Conservation (phyloP, 2,797 vertebrate genomes). For the Mormyrus hasselquistii region DNA sequence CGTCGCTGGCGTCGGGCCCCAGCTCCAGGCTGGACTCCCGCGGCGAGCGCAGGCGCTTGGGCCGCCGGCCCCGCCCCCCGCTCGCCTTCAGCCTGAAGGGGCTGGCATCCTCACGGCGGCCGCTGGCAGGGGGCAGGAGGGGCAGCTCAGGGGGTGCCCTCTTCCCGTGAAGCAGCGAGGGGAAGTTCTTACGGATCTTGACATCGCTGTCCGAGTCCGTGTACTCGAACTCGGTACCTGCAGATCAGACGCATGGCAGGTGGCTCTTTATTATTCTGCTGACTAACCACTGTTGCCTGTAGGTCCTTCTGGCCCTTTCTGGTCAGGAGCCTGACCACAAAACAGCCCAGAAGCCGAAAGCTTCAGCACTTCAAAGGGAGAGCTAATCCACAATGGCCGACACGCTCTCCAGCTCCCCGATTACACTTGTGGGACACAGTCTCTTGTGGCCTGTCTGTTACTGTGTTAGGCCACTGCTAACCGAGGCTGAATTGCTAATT, state of each 20-base stretch:
- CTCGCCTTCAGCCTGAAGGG: conserved; percentile 61
- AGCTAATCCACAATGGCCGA: neutral
- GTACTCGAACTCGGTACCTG: conserved; percentile 84
- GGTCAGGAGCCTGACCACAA: neutral
- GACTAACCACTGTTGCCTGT: neutral
- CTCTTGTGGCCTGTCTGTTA: neutral
- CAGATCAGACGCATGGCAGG: neutral
- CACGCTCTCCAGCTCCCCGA: neutral
- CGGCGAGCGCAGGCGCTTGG: conserved; percentile 66
- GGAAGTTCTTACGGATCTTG: conserved; percentile 75
- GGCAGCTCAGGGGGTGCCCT: conserved; percentile 70
- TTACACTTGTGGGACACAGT: neutral
- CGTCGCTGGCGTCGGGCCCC: conserved; percentile 74
- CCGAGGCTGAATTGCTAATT: neutral
- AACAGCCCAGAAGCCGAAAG: neutral
- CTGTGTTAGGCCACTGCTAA: neutral
- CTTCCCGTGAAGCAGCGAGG: conserved; percentile 74
- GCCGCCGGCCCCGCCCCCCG: conserved; percentile 68
- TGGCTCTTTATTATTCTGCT: neutral
- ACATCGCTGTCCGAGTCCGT: conserved; percentile 86
- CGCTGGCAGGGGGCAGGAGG: conserved; percentile 57
- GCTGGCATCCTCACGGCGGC: conserved; percentile 54
- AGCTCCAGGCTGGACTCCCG: conserved; percentile 78
- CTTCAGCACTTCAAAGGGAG: neutral
- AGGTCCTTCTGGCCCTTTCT: neutral